Conservation (phyloP, 2,113 vertebrate genomes). For the Peromyscus leucopus region DNA sequence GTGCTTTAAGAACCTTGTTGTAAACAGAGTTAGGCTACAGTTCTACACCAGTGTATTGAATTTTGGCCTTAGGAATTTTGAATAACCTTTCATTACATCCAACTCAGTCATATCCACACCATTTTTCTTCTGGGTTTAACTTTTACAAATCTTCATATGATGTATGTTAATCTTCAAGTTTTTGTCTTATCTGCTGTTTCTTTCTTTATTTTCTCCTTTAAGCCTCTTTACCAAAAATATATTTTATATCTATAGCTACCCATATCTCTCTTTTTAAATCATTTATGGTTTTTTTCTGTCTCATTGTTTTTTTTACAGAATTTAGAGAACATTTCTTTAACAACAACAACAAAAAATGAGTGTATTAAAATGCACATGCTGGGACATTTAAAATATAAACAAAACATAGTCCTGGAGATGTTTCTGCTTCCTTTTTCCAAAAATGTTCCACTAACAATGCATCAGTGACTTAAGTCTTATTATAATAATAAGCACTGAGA, state of each 20-base stretch:
- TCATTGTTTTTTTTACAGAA: neutral
- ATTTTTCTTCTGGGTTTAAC: neutral
- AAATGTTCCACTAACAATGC: neutral
- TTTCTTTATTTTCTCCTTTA: neutral
- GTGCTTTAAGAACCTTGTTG: neutral
- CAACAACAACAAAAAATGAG: neutral
- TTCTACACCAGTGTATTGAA: neutral
- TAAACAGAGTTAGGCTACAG: neutral
- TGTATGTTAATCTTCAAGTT: neutral
- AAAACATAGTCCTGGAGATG: neutral
- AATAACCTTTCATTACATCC: neutral
- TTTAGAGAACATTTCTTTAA: neutral
- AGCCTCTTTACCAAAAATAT: neutral
- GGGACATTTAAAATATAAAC: neutral
- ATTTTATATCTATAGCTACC: neutral
- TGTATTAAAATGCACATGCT: neutral
- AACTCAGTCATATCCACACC: neutral
- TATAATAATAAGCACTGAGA: neutral
- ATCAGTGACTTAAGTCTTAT: neutral
- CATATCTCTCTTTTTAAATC: neutral
- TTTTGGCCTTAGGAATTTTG: neutral
- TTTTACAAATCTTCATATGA: neutral
- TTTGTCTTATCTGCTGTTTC: neutral
- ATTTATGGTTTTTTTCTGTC: too few species aligned
- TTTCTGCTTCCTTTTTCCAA: neutral